phyloP scores from a whole-genome alignment of 2,888 invertebrate species.

The Sminthurinus aureus region DNA sequence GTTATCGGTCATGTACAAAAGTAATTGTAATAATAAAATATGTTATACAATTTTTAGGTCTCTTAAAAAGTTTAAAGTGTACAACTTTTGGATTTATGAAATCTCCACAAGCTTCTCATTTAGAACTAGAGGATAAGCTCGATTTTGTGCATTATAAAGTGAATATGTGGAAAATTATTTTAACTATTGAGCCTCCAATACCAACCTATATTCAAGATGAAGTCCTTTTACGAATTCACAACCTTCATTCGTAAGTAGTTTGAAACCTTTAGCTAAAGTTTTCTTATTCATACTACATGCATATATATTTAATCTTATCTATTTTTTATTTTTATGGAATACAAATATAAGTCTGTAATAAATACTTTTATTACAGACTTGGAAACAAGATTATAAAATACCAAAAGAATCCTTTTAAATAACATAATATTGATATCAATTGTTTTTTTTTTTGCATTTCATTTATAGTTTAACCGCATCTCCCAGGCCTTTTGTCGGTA shows the following conservation, averaged over 20 bases:
- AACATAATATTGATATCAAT: neutral
- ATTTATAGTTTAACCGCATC: constrained; percentile 28
- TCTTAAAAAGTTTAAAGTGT: neutral
- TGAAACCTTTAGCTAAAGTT: too few relatives aligned
- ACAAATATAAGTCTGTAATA: too few relatives aligned
- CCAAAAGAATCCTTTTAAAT: neutral
- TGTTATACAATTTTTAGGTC: neutral
- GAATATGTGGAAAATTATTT: constrained; percentile 31
- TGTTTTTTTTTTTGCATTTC: neutral
- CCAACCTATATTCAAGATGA: constrained; percentile 28
- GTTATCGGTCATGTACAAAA: neutral
- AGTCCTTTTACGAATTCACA: constrained; percentile 12
- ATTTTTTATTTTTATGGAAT: too few relatives aligned
- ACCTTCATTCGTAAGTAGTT: constrained; percentile 23
- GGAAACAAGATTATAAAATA: too few relatives aligned
- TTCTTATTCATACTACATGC: too few relatives aligned
- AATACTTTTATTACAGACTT: too few relatives aligned
- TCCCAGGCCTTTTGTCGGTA: constrained; percentile 16
- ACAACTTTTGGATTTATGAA: constrained; percentile 20
- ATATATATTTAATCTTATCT: too few relatives aligned
- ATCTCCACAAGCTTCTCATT: neutral
- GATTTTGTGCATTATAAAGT: constrained; percentile 26
- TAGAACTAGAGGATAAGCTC: constrained; percentile 27
- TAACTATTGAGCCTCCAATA: constrained; percentile 3
- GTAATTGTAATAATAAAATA: neutral